These are phyloP conservation scores for Acanthopagrus latus DNA, from an alignment of 2,797 vertebrate genomes.

Conservation along the genomic window DNA sequence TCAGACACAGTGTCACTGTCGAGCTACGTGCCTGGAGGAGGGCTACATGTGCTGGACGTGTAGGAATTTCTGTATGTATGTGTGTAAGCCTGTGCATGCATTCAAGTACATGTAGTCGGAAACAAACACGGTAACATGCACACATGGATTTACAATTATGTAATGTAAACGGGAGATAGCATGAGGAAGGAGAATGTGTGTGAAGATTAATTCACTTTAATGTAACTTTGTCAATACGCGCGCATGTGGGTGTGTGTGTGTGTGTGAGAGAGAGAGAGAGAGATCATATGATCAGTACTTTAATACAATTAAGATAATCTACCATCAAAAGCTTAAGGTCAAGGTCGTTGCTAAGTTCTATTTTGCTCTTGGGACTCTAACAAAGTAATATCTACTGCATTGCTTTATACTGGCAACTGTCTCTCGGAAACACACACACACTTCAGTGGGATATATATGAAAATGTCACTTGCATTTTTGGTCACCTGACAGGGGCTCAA, in stretches of 20 bases:
- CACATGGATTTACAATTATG: background rate
- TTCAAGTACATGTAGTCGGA: background rate
- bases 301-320: slow-evolving; percentile 4
- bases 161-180: background rate
- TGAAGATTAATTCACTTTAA: background rate
- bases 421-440: background rate
- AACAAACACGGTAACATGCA: background rate
- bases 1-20: background rate
- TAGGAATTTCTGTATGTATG: slow-evolving; percentile 1
- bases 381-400: background rate
- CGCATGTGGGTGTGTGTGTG: background rate
- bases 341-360: slow-evolving; percentile 3
- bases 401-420: background rate
- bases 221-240: background rate
- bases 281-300: background rate
- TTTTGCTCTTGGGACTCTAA: slow-evolving; percentile 10
- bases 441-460: slow-evolving; percentile 31
- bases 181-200: background rate
- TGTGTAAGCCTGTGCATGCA: background rate
- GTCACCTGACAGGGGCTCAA: slow-evolving; percentile 67
- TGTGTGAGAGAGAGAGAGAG: no score
- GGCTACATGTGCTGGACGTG: background rate
- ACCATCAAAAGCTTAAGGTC: background rate
- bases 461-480: slow-evolving; percentile 67
- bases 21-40: background rate